Base-by-base conservation (phyloP, 2,888 invertebrate species). In the Pseudanteris insignis region DNA sequence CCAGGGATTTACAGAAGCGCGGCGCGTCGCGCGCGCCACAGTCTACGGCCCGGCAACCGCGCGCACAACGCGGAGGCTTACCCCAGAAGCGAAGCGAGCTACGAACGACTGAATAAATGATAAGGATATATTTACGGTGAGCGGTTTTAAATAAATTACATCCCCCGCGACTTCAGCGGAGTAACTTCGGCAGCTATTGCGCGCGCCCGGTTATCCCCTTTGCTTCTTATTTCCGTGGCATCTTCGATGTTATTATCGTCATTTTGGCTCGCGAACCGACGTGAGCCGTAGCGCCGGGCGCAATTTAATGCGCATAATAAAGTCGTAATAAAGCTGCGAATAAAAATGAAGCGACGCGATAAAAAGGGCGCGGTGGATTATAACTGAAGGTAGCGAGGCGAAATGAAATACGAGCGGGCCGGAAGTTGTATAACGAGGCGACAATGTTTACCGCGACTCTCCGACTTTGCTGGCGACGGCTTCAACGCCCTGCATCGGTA, bases 101-200 rank as follows among this genome's bases (percentile, higher is more conserved):
- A 46, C 67, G 62, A 66, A 67, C 69, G 66, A 54, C 67, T 79
- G 78, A 79, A 79, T 79, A 79, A 79, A 74, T 77, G 70, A 79
- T 75, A 72, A 73, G 76, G 77, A 77, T 78, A 77, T 78, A 78
- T 79, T 79, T 79, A 78, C 77, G 78, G 75, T 72, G 75, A 74
- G 76, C 73, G 73, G 75, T 78, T 78, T 79, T 78, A 78, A 79
- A 79, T 79, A 78, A 78, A 78, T 78, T 78, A 78, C 77, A 76
- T 71, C 74, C 71, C 75, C 73, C 73, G 75, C 76, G 77, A 74
- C 75, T 73, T 69, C 71, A 70, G 73, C 70, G 69, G 66, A 68
- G 70, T 68, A 70, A 69, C 71, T 70, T 69, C 66, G 64, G 60
- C 63, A 62, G 63, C 63, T 57, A 62, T 63, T 40, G 46, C 41